A percentile compares a stretch with the other conserved stretches of the same genome.
Conservation (phyloP, 2,113 vertebrate species). For the Desmodus rotundus region DNA sequence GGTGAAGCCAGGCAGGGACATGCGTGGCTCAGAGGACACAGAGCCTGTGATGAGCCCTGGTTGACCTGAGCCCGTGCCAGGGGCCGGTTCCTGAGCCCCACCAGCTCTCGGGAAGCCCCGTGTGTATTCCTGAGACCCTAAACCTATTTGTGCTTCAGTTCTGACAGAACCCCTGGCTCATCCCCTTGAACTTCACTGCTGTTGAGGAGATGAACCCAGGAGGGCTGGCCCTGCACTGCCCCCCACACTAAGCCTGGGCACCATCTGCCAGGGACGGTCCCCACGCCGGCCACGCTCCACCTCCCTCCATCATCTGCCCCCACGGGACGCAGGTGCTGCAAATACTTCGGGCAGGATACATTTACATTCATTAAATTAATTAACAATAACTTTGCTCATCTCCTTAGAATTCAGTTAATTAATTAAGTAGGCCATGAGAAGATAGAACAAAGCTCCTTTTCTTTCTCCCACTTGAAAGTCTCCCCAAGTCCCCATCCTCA, state of each 20-base stretch:
- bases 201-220: accelerated
- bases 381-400: background rate
- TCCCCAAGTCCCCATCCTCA: accelerated
- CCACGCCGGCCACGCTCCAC: accelerated
- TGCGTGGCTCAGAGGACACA: accelerated
- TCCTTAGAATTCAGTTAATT: background rate
- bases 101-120: accelerated
- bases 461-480: background rate
- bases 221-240: accelerated
- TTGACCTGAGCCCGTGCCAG: accelerated
- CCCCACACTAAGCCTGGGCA: background rate
- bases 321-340: accelerated
- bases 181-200: background rate
- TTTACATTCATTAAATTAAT: background rate
- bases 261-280: background rate
- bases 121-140: background rate
- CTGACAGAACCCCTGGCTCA: accelerated
- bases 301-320: too few species aligned
- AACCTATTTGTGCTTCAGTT: background rate
- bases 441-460: background rate
- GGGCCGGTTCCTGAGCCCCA: background rate
- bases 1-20: background rate
- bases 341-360: accelerated
- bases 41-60: too few species aligned
- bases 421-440: background rate